Evolutionary conservation across 2,797 vertebrate species (phyloP).

Genomic region (Todus mexicanus): DNA sequence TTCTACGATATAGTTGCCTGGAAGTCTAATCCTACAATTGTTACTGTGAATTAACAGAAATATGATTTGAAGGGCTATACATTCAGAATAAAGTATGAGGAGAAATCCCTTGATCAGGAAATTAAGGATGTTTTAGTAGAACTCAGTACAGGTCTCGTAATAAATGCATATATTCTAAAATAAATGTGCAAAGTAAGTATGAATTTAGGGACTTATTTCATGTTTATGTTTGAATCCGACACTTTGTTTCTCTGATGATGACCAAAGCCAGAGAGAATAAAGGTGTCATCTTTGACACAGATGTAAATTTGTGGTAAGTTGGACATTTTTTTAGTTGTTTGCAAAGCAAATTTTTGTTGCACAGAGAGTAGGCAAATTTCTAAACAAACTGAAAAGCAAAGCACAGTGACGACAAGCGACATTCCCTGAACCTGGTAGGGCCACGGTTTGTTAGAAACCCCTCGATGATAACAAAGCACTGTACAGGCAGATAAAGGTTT

Average conservation of each 20-base stretch:
- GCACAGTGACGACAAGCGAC: neutral
- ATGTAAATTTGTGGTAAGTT: neutral
- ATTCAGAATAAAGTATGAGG: neutral
- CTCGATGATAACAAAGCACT: neutral
- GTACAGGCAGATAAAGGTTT: neutral
- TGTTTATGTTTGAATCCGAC: neutral
- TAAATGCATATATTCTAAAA: neutral
- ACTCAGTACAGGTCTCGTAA: neutral
- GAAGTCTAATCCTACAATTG: slow-evolving; percentile 2
- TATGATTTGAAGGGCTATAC: neutral
- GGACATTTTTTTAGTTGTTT: neutral
- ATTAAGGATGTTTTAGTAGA: neutral
- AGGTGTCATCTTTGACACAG: neutral
- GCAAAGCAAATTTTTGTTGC: neutral
- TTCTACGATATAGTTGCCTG: neutral
- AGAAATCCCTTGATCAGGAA: neutral
- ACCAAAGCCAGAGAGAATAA: neutral
- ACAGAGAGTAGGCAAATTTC: neutral
- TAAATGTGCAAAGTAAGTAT: neutral
- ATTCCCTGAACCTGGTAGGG: slow-evolving; percentile 8
- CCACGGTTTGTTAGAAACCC: neutral
- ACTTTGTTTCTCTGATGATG: neutral
- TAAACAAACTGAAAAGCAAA: slow-evolving; percentile 30
- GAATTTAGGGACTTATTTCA: neutral
- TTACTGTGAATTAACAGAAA: neutral